These are phyloP conservation scores for Eupithecia vulgata DNA, from an alignment of 2,888 invertebrate genomes.

Conservation along the genomic window DNA sequence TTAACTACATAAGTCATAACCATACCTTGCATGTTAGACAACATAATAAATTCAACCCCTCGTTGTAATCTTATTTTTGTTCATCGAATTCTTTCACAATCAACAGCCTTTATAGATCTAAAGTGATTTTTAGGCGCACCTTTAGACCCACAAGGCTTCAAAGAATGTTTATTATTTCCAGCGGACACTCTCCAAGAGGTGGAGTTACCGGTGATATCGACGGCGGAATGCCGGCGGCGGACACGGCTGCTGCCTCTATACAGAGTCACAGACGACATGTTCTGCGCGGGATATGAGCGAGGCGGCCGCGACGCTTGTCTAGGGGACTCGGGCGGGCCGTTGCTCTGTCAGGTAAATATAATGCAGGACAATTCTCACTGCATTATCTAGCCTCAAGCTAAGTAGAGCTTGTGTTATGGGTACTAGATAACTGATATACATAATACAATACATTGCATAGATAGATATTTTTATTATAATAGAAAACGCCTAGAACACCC, in stretches of 20 bases:
- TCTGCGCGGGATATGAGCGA: conserved; percentile 91
- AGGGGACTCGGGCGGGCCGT: conserved; percentile 91
- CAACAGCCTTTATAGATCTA: neutral
- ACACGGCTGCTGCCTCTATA: conserved; percentile 90
- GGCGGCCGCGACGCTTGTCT: conserved; percentile 92
- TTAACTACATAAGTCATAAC: no score
- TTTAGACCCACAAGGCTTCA: neutral
- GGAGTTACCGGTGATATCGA: conserved; percentile 90
- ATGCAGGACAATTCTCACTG: no score
- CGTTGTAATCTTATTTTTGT: no score
- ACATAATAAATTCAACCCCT: no score
- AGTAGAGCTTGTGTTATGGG: no score
- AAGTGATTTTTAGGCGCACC: neutral
- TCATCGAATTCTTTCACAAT: neutral
- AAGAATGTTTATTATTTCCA: conserved; percentile 56
- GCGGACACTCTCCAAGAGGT: conserved; percentile 93
- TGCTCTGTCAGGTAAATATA: conserved; percentile 87
- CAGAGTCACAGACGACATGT: conserved; percentile 91
- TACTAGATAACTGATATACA: no score
- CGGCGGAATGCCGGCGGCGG: conserved; percentile 89
- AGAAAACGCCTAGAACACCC: no score
- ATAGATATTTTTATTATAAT: no score
- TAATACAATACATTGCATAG: no score
- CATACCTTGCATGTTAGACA: no score
- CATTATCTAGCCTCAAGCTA: no score